A percentile compares a stretch with the other conserved stretches of the same genome.
phyloP scores from a whole-genome alignment of 2,113 vertebrate genomes.

The Microcebus griseorufus region DNA sequence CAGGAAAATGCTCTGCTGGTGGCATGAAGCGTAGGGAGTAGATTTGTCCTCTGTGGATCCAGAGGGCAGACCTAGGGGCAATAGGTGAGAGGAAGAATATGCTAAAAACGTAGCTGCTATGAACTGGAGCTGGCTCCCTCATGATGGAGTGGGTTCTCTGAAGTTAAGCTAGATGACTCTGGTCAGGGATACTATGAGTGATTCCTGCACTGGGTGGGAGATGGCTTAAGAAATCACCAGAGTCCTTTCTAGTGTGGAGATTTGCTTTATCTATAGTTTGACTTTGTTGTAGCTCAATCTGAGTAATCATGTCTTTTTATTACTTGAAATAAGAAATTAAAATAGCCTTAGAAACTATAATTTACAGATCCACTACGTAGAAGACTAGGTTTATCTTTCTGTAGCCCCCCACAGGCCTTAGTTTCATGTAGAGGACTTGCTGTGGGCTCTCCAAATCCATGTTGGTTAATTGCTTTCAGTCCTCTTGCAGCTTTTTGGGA shows the following conservation, averaged over 20 bases:
- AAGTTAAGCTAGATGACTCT: background rate
- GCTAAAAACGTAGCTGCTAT: background rate
- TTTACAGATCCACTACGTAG: slow-evolving; percentile 6
- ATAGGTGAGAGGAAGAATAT: background rate
- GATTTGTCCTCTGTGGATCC: background rate
- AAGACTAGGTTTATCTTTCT: slow-evolving; percentile 23
- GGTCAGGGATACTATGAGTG: background rate
- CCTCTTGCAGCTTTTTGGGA: background rate
- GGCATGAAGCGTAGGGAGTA: background rate
- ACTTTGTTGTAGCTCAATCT: slow-evolving; percentile 41
- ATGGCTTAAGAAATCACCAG: background rate
- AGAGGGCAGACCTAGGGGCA: background rate
- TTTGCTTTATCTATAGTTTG: slow-evolving; percentile 45
- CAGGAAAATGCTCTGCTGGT: background rate
- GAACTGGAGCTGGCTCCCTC: background rate
- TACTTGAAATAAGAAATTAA: slow-evolving; percentile 16
- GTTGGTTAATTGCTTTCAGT: background rate
- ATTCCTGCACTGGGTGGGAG: background rate
- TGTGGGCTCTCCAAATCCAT: background rate
- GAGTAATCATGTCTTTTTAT: slow-evolving; percentile 31
- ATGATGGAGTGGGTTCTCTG: background rate
- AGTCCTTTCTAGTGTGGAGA: background rate
- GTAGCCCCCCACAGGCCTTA: background rate
- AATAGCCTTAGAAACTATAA: background rate
- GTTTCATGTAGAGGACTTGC: background rate